phyloP scores from a whole-genome alignment of 2,113 vertebrate species.

The Tragelaphus imberbis region DNA sequence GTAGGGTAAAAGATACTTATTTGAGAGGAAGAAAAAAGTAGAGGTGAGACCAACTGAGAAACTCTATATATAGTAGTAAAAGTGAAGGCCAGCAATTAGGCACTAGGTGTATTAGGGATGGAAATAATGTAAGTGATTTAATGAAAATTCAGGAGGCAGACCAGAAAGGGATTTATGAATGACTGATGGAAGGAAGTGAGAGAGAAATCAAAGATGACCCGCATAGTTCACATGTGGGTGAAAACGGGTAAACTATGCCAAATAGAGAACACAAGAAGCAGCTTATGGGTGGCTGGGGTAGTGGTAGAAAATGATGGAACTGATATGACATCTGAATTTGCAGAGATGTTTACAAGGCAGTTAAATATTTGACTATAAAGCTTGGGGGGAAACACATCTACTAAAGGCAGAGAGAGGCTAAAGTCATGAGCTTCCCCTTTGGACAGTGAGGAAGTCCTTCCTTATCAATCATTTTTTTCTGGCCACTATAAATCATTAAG shows the following conservation, averaged over 20 bases:
- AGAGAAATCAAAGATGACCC: background rate
- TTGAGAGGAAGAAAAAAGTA: background rate
- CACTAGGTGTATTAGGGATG: background rate
- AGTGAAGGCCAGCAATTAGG: background rate
- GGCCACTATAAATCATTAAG: background rate
- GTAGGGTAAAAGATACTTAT: background rate
- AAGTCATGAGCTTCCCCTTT: background rate
- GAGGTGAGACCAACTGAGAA: background rate
- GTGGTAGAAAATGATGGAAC: background rate
- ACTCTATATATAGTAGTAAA: background rate
- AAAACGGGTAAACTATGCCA: background rate
- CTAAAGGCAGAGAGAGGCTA: background rate
- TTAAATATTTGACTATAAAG: background rate
- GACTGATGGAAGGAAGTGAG: background rate
- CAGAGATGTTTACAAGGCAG: background rate
- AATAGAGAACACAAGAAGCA: background rate
- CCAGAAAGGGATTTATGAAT: conserved; percentile 2
- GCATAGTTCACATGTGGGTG: background rate
- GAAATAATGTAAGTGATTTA: background rate
- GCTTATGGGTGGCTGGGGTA: background rate
- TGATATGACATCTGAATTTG: background rate
- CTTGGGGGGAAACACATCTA: background rate
- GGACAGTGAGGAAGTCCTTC: background rate
- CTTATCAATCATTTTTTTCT: background rate
- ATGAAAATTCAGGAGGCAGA: background rate